These are phyloP conservation scores for Mugil cephalus DNA, from an alignment of 2,113 vertebrate species.

Conservation along the genomic window DNA sequence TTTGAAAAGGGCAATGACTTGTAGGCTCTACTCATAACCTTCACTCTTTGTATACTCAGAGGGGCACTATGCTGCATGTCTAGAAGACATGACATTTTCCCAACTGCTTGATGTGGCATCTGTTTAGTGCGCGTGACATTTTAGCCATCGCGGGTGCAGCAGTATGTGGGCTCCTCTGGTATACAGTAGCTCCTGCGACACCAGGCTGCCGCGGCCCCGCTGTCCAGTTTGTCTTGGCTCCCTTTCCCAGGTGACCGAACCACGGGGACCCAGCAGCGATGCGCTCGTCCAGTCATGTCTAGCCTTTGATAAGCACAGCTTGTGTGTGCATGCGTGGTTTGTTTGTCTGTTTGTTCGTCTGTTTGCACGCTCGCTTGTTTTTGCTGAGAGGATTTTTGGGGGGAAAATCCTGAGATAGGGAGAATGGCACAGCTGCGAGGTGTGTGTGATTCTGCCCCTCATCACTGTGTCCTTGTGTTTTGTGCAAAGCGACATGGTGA, in stretches of 20 bases:
- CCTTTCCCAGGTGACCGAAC: conserved; percentile 57
- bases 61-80: conserved; percentile 31
- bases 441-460: conserved; percentile 35
- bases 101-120: conserved; percentile 52
- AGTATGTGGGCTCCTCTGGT: conserved; percentile 34
- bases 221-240: conserved; percentile 65
- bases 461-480: conserved; percentile 43
- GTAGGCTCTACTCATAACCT: conserved; percentile 40
- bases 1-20: conserved; percentile 54
- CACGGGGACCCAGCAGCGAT: conserved; percentile 12
- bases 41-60: conserved; percentile 33
- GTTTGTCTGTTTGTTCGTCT: conserved; percentile 37
- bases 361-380: conserved; percentile 37
- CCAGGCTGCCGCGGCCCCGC: neutral
- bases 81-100: conserved; percentile 60
- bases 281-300: conserved; percentile 46
- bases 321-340: conserved; percentile 43
- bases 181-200: conserved; percentile 16
- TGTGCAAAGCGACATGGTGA: neutral
- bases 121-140: conserved; percentile 60
- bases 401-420: conserved; percentile 36
- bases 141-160: conserved; percentile 35
- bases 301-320: conserved; percentile 65
- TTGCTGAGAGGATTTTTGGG: conserved; percentile 5
- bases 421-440: conserved; percentile 37